phyloP scores from a whole-genome alignment of 2,113 vertebrate genomes.

The Bambusicola thoracicus region DNA sequence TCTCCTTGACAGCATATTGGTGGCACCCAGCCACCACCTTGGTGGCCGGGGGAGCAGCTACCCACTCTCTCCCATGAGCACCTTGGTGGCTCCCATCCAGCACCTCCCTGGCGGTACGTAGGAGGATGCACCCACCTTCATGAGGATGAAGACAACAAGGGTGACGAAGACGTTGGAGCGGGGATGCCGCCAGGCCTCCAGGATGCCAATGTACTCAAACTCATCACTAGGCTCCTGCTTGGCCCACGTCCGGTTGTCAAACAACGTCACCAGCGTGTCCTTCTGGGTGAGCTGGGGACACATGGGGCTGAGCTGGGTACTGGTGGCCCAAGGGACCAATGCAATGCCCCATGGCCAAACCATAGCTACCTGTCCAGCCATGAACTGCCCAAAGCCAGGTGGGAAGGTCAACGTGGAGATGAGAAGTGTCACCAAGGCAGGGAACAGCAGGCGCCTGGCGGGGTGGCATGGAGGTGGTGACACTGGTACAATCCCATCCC shows the following conservation, averaged over 20 bases:
- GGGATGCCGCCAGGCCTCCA: conserved; percentile 91
- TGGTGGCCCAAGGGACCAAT: background rate
- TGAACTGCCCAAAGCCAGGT: conserved; percentile 96
- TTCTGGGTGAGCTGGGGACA: conserved; percentile 91
- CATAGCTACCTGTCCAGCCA: conserved; percentile 91
- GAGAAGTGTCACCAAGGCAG: conserved; percentile 91
- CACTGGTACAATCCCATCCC: background rate
- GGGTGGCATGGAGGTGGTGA: background rate
- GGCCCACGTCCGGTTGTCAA: conserved; percentile 96
- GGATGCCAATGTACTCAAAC: conserved; percentile 86
- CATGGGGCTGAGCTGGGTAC: background rate
- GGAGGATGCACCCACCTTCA: conserved; percentile 86
- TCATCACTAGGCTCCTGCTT: conserved; percentile 89
- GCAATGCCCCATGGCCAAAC: fast-evolving
- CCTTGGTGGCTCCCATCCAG: background rate
- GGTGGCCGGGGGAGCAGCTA: background rate
- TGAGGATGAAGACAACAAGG: conserved; percentile 93
- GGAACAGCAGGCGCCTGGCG: conserved; percentile 90
- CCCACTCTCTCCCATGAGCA: background rate
- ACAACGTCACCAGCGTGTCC: conserved; percentile 92
- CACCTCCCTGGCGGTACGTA: background rate
- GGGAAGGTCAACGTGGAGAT: conserved; percentile 94
- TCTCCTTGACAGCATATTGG: background rate
- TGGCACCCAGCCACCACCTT: background rate
- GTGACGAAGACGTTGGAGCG: conserved; percentile 93